Percentiles rank a stretch among this genome's conserved stretches.
Evolutionary conservation across 2,797 vertebrate genomes (phyloP).

Genomic region (Tympanoctomys barrerae): DNA sequence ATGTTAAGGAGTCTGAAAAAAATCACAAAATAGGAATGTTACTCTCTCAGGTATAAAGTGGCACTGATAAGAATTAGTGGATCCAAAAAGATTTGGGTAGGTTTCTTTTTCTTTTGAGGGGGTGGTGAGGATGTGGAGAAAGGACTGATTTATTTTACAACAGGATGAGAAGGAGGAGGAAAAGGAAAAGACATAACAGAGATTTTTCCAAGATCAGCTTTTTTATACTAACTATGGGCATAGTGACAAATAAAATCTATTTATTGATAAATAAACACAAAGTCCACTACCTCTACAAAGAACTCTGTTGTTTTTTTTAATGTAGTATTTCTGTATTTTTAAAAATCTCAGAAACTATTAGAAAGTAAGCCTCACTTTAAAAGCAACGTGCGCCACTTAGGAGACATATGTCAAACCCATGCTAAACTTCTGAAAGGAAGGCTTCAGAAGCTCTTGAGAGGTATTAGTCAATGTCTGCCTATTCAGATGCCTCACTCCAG

Average conservation of each 20-base stretch:
- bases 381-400: neutral
- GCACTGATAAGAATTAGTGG: conserved; percentile 79
- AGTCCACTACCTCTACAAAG: neutral
- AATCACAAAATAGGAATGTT: conserved; percentile 76
- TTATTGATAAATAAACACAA: neutral
- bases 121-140: neutral
- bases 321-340: neutral
- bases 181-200: conserved; percentile 44
- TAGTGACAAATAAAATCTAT: neutral
- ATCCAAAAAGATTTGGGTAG: conserved; percentile 69
- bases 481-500: neutral
- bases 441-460: conserved; percentile 28
- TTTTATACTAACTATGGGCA: neutral
- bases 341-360: conserved; percentile 7
- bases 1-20: conserved; percentile 67
- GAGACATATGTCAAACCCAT: neutral
- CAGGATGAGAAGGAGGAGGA: conserved; percentile 65
- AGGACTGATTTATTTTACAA: conserved; percentile 57
- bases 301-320: conserved; percentile 19
- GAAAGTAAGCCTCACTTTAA: conserved; percentile 29
- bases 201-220: neutral
- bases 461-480: neutral
- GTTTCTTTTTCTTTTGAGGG: conserved; percentile 61
- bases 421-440: neutral
- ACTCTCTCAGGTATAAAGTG: conserved; percentile 77